Percentiles rank a stretch among this genome's conserved stretches.
These are phyloP conservation scores for Monopterus albus DNA, from an alignment of 2,113 vertebrate species.

Conservation along the genomic window DNA sequence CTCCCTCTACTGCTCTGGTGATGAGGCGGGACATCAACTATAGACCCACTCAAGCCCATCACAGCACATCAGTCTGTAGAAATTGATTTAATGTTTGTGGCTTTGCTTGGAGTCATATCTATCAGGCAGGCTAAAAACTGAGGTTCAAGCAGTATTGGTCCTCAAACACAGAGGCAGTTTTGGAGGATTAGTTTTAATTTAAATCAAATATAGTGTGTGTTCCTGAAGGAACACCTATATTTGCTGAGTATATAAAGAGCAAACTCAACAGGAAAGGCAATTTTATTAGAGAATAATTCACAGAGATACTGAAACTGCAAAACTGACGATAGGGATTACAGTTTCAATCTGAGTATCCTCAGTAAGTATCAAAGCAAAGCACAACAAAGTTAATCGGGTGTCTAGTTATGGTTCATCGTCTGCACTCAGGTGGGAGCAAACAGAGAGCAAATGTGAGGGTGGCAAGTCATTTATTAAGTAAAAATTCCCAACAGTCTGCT, in stretches of 20 bases:
- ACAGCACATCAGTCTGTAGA: conserved; percentile 30
- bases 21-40: conserved; percentile 71
- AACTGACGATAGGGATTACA: conserved; percentile 29
- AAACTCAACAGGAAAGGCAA: conserved; percentile 17
- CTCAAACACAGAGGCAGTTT: conserved; percentile 35
- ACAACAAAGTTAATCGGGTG: conserved; percentile 39
- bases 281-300: conserved; percentile 29
- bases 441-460: conserved; percentile 1
- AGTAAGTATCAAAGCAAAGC: conserved; percentile 33
- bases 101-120: conserved; percentile 48
- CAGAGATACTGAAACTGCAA: conserved; percentile 28
- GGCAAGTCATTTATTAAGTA: not conserved
- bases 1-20: conserved; percentile 59
- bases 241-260: conserved; percentile 33
- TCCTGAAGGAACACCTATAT: conserved; percentile 26
- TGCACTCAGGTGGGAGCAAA: conserved; percentile 26
- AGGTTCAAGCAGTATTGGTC: conserved; percentile 27
- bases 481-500: too few relatives aligned
- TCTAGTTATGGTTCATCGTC: conserved; percentile 20
- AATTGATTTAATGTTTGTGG: conserved; percentile 62
- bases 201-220: conserved; percentile 7
- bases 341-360: conserved; percentile 33
- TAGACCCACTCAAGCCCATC: conserved; percentile 60
- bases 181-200: conserved; percentile 42
- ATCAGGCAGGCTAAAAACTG: conserved; percentile 10